Conservation (phyloP, 2,888 invertebrate genomes). For the Cactoblastis cactorum region DNA sequence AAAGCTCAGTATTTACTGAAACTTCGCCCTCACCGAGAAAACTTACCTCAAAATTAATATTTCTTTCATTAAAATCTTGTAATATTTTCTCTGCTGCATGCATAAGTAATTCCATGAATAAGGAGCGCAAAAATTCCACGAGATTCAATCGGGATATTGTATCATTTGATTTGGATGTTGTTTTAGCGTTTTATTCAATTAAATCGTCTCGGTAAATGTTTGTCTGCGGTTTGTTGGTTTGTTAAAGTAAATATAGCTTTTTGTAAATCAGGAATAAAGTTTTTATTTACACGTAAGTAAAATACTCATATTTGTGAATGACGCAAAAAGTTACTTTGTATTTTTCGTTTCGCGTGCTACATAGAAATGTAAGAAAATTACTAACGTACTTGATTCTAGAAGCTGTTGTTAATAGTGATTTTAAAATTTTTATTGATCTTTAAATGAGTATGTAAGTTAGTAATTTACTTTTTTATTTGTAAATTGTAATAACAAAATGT, state of each 20-base stretch:
- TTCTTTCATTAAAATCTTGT: conserved; percentile 81
- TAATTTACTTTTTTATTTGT: too few species aligned
- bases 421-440: too few species aligned
- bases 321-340: too few species aligned
- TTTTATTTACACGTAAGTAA: too few species aligned
- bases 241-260: background rate
- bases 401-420: too few species aligned
- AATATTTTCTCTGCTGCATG: conserved; percentile 80
- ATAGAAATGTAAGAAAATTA: too few species aligned
- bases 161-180: conserved; percentile 29
- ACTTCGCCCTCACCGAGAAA: conserved; percentile 61
- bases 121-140: conserved; percentile 66
- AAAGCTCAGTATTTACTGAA: conserved; percentile 17
- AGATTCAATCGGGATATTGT: conserved; percentile 41
- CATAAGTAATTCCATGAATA: conserved; percentile 80
- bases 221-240: conserved; percentile 19
- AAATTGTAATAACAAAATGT: too few species aligned
- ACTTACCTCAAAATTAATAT: conserved; percentile 79
- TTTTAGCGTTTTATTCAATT: conserved; percentile 32
- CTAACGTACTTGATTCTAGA: too few species aligned
- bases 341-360: too few species aligned
- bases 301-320: too few species aligned
- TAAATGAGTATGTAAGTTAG: too few species aligned
- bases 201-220: conserved; percentile 33
- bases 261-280: background rate